Base-by-base conservation (phyloP, 2,888 invertebrate genomes). In the Diplolepis rosae region DNA sequence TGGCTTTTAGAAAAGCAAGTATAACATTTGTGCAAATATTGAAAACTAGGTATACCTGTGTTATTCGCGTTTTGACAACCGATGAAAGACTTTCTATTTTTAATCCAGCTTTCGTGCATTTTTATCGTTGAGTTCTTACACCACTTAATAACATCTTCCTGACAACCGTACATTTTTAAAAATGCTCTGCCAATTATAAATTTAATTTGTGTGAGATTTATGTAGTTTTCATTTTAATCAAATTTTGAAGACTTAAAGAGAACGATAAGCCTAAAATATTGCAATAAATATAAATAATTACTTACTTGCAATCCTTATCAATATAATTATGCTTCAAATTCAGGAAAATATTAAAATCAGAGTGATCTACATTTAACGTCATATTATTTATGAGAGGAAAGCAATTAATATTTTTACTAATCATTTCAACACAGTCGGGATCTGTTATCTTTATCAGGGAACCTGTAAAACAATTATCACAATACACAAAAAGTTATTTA, bases 351-450 rank as follows among this genome's bases (percentile, higher is more conserved):
- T 56, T 30, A 22, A 13, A 56, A 1, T 32, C 5, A 5, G 56
- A 35, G 5, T 22, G 32, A 35, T 35, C 13, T 5, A 22, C 13
- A 9, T 56, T 18, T 18, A 18, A 11, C 9, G 56, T 56, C 32
- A 56, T 4, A 56, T 56, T 56, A 56, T 56, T 56, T 35, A 56
- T 22, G 2, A 35, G 35, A 35, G 56, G 32, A 22, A 56, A 56
- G 5, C 35, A 56, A 4, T 56, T 15, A 11, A 22, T 56, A 22
- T 56, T 56, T 6, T 35, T 32, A 18, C 22, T 56, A 35, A 56
- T 56, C 24, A 32, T 22, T 18, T 56, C 22, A 18, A 56, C 22
- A 35, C 56, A 56, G 11, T 56, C 35, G 1, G 32, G 9, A 13
- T 56, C 56, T 5, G 35, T 35, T 22, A 32, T 56, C 6, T 22